Evolutionary conservation across 2,888 invertebrate species (phyloP).

Genomic region (Priocnemis perturbator): DNA sequence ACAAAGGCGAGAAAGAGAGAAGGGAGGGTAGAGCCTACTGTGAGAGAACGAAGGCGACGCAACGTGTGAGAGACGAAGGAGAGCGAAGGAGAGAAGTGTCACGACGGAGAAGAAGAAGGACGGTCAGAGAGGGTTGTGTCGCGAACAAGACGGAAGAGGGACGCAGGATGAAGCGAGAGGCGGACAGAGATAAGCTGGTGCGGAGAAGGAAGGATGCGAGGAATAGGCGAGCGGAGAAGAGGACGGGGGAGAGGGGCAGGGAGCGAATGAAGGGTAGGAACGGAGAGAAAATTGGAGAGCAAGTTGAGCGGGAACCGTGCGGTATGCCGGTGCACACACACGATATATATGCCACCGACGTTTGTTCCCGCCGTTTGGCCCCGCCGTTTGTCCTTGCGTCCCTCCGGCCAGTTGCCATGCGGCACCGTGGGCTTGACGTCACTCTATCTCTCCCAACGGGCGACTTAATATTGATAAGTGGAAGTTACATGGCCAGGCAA

Average conservation of each 20-base stretch:
- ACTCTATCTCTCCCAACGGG: slow-evolving; percentile 59
- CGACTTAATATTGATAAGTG: slow-evolving; percentile 71
- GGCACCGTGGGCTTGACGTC: slow-evolving; percentile 65
- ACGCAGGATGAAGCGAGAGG: background rate
- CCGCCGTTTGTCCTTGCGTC: slow-evolving; percentile 60
- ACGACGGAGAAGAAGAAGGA: background rate
- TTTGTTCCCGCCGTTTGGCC: slow-evolving; percentile 15
- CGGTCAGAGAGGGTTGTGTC: background rate
- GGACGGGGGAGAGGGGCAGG: background rate
- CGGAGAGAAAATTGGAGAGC: background rate
- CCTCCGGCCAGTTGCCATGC: slow-evolving; percentile 67
- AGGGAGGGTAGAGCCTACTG: background rate
- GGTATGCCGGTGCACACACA: background rate
- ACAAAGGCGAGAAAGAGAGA: background rate
- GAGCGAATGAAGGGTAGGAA: background rate
- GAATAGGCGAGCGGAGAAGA: slow-evolving; percentile 29
- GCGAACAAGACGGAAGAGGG: background rate
- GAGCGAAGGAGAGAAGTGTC: background rate
- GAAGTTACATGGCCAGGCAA: slow-evolving; percentile 36
- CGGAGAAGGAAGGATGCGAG: background rate
- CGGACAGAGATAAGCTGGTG: background rate
- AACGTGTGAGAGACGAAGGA: background rate
- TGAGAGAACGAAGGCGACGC: background rate
- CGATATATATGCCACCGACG: too few relatives aligned
- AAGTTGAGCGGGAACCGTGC: background rate